Evolutionary conservation across 2,113 vertebrate genomes (phyloP).

Genomic region (Nothobranchius furzeri): DNA sequence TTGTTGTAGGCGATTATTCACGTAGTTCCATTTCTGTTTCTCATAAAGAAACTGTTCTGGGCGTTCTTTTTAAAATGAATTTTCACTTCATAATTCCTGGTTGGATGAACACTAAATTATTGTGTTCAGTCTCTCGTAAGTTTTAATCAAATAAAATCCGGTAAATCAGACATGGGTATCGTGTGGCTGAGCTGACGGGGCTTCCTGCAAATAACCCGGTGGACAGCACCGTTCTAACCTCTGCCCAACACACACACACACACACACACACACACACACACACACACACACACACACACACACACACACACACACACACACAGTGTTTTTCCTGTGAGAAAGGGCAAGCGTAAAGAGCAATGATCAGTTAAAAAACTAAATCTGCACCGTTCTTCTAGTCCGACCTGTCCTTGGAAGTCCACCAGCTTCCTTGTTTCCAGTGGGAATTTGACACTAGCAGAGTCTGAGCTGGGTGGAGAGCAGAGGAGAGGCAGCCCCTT

Average conservation of each 20-base stretch:
- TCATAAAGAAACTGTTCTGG: too few species aligned
- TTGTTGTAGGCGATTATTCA: too few species aligned
- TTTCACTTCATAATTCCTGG: too few species aligned
- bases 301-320: not conserved
- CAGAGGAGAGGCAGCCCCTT: conserved; percentile 28
- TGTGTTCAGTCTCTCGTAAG: too few species aligned
- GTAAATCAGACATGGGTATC: not conserved
- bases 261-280: not conserved
- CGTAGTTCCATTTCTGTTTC: too few species aligned
- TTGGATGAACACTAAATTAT: too few species aligned
- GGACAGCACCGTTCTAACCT: conserved; percentile 27
- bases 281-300: not conserved
- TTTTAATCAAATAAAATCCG: not conserved
- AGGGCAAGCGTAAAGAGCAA: not conserved
- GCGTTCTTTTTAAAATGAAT: too few species aligned
- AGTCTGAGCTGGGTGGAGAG: conserved; percentile 19
- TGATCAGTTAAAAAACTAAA: not conserved
- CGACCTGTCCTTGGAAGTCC: not conserved
- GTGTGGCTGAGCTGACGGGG: conserved; percentile 31
- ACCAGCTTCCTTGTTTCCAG: conserved; percentile 21
- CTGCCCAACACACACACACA: conserved; percentile 20
- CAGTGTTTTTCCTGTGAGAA: not conserved
- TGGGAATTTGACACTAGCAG: conserved; percentile 40
- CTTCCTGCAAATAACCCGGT: conserved; percentile 32
- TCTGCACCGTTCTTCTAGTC: too few species aligned